phyloP scores from a whole-genome alignment of 2,113 vertebrate species.

The Corythaeola cristata region DNA sequence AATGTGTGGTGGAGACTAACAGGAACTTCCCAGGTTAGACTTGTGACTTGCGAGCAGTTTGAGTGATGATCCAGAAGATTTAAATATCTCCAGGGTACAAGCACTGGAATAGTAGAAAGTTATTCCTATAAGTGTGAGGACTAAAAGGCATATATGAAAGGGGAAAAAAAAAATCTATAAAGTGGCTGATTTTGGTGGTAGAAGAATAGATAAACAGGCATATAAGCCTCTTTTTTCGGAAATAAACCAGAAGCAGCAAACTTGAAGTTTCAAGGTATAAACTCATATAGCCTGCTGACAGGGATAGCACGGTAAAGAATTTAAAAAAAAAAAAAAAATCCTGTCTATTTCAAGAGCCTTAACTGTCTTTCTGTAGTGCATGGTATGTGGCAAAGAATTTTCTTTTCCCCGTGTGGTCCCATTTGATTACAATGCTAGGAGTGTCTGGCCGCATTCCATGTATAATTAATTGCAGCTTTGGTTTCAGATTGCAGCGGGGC shows the following conservation, averaged over 20 bases:
- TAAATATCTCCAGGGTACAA: not conserved
- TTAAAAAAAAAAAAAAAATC: not conserved
- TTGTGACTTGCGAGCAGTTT: not conserved
- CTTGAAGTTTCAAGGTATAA: not conserved
- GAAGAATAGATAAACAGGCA: not conserved
- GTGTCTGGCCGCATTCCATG: conserved; percentile 72
- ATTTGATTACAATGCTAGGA: conserved; percentile 71
- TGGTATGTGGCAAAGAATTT: conserved; percentile 33
- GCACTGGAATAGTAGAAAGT: not conserved
- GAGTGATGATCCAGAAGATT: not conserved
- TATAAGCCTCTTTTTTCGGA: not conserved
- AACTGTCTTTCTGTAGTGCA: not conserved
- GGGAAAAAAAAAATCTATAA: not conserved
- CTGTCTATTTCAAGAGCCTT: not conserved
- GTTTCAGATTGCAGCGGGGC: conserved; percentile 69
- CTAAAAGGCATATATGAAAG: not conserved
- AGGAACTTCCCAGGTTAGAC: not conserved
- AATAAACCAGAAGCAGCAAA: not conserved
- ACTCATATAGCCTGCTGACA: not conserved
- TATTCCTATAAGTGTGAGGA: not conserved
- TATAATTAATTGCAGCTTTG: conserved; percentile 75
- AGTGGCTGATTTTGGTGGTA: not conserved
- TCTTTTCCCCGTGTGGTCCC: conserved; percentile 72
- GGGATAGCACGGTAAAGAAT: not conserved
- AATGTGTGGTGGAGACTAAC: not conserved